Evolutionary conservation across 2,888 invertebrate genomes (phyloP).

Genomic region (Dexiosoma caninum): DNA sequence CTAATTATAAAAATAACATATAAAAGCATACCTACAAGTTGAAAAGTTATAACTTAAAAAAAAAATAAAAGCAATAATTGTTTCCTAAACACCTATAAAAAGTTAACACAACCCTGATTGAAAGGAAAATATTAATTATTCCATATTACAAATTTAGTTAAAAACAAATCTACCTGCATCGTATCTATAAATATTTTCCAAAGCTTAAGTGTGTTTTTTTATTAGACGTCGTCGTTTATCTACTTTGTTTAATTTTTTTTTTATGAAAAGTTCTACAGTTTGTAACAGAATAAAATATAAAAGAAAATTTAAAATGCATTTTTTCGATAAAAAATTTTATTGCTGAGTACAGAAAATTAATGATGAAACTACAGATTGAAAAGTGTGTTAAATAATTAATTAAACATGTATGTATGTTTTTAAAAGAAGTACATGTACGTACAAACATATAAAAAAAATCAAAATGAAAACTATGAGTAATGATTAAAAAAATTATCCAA

Average conservation of each 20-base stretch:
- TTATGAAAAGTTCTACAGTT: constrained; percentile 2
- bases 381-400: constrained; percentile 32
- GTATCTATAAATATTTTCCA: not conserved
- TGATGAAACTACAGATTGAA: constrained; percentile 24
- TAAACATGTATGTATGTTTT: not conserved
- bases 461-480: constrained; percentile 40
- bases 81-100: constrained; percentile 16
- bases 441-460: not conserved
- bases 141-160: not conserved
- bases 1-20: constrained; percentile 20
- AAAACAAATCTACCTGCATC: not conserved
- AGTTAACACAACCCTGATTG: constrained; percentile 20
- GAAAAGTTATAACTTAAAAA: constrained; percentile 3
- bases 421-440: not conserved
- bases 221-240: not conserved
- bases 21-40: not conserved
- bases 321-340: constrained; percentile 20
- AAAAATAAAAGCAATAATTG: constrained; percentile 1
- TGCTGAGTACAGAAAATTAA: constrained; percentile 50
- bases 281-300: not conserved
- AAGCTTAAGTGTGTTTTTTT: not conserved
- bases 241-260: constrained; percentile 15
- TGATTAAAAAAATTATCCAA: not conserved
- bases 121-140: not conserved
- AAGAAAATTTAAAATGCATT: constrained; percentile 6